These are phyloP conservation scores for Microtus oregoni DNA, from an alignment of 2,113 vertebrate species.

Conservation along the genomic window DNA sequence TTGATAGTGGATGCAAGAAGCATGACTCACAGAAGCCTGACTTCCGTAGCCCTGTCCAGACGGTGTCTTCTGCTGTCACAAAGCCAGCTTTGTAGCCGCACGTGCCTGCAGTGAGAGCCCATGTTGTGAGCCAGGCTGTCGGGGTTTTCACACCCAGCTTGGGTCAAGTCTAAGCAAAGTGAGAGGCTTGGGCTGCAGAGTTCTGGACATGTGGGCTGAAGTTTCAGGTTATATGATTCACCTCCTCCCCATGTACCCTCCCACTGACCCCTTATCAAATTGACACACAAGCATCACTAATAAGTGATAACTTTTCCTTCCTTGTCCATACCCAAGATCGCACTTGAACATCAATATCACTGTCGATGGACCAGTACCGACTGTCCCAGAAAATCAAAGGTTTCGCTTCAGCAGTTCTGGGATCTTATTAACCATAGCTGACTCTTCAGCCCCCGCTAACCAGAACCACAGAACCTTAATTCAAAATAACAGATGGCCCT, in stretches of 20 bases:
- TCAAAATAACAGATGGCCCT: background rate
- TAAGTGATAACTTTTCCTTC: background rate
- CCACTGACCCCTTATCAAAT: background rate
- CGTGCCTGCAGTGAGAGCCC: fast-evolving
- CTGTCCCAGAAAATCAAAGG: background rate
- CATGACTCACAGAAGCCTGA: background rate
- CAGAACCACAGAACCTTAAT: background rate
- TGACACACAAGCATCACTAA: background rate
- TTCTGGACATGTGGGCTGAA: background rate
- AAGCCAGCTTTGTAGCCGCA: background rate
- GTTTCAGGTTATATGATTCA: background rate
- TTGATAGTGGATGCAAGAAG: background rate
- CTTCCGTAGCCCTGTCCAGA: background rate
- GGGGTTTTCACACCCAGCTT: too few relatives aligned
- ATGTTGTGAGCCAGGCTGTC: background rate
- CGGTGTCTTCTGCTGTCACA: background rate
- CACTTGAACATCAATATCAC: background rate
- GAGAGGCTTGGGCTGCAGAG: background rate
- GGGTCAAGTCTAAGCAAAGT: background rate
- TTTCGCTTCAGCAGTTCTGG: background rate
- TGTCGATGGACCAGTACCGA: background rate
- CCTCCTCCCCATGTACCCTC: background rate
- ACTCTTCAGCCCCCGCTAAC: background rate
- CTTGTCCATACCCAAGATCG: background rate
- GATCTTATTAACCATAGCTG: too few relatives aligned